Conservation (phyloP, 2,888 invertebrate species). For the Rapana venosa region DNA sequence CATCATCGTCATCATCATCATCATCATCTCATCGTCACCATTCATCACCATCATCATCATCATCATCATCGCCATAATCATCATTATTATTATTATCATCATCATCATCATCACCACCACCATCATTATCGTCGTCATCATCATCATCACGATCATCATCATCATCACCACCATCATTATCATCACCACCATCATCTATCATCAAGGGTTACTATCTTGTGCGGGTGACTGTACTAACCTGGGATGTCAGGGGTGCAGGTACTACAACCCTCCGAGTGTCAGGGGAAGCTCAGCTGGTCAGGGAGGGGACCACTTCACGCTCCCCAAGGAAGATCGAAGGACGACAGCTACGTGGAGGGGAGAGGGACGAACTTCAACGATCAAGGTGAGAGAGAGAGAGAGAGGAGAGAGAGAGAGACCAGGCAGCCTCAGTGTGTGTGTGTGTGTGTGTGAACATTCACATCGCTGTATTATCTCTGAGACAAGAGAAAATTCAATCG, state of each 20-base stretch:
- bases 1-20: not conserved
- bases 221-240: not conserved
- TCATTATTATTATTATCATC: constrained; percentile 28
- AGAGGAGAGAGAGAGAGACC: too few species aligned
- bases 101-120: not conserved
- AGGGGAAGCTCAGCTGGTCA: constrained; percentile 88
- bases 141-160: constrained; percentile 20
- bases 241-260: not conserved
- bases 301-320: constrained; percentile 81
- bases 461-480: too few species aligned
- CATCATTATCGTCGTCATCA: not conserved
- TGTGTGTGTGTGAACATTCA: not conserved
- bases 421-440: not conserved
- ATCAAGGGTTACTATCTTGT: too few species aligned
- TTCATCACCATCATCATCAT: not conserved
- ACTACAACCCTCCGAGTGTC: constrained; percentile 31
- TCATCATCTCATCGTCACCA: not conserved
- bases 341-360: too few species aligned
- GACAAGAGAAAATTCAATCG: too few species aligned
- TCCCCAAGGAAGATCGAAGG: too few species aligned
- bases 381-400: too few species aligned
- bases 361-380: too few species aligned
- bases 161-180: constrained; percentile 23
- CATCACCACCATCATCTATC: not conserved
- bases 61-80: constrained; percentile 27